Base-by-base conservation (phyloP, 2,888 invertebrate genomes). In the Orgyia antiqua region DNA sequence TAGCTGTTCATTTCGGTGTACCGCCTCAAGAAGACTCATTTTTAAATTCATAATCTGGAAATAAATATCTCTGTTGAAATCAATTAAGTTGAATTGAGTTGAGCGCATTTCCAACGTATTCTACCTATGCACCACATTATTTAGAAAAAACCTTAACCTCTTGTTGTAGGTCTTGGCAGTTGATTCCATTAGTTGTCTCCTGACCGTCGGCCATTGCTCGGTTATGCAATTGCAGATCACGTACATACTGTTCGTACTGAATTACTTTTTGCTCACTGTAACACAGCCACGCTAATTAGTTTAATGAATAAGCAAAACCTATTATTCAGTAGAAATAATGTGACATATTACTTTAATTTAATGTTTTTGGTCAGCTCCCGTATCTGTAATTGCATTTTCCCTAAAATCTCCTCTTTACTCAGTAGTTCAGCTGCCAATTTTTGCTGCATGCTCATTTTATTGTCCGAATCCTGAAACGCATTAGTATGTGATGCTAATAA, bases 351-450 rank as follows among this genome's bases (percentile, higher is more conserved):
- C 86, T 78, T 78, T 8, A 84, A 45, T 58, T 83, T 84, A 5
- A 77, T 68, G 43, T 68, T 80, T 63, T 83, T 86, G 4, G 69
- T 70, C 27, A 82, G 45, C 34, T 86, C 83, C 43, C 82, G 61
- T 31, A 82, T 69, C 59, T 86, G 83, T 33, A 50, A 59, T 50
- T 84, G 83, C 78, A 86, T 77, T 44, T 86, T 82, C 27, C 62
- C 63, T 33, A 83, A 48, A 38, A 78, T 63, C 63, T 86, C 83
- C 40, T 86, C 87, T 43, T 86, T 88, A 40, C 64, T 76, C 4
- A 82, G 42, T 15, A 88, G 66, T 39, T 88, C 87, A 4, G 77
- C 77, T 3, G 83, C 80, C 44, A 88, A 42, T 54, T 84, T 86
- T 45, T 86, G 84, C 58, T 87, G 80, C 53, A 82, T 71, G 19